Percentiles rank a stretch among this genome's conserved stretches.
phyloP scores from a whole-genome alignment of 2,113 vertebrate species.

The Laterallus jamaicensis region DNA sequence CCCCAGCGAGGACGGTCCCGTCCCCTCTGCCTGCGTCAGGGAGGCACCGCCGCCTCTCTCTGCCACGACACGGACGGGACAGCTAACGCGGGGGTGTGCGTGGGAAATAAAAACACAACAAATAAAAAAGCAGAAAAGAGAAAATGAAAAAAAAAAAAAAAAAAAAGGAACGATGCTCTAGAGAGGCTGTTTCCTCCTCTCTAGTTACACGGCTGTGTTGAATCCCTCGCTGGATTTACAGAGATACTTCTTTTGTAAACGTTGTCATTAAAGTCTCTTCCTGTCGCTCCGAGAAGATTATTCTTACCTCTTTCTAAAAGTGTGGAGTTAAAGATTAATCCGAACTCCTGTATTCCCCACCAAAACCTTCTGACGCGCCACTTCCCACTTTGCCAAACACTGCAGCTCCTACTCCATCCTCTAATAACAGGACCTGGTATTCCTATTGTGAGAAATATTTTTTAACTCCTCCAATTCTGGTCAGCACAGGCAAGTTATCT shows the following conservation, averaged over 20 bases:
- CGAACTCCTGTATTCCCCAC: slow-evolving; percentile 70
- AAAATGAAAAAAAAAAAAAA: background rate
- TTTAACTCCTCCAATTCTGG: slow-evolving; percentile 71
- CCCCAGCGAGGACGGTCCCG: background rate
- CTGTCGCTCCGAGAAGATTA: slow-evolving; percentile 40
- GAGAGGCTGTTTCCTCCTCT: slow-evolving; percentile 47
- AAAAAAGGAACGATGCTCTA: background rate
- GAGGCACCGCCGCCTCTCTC: background rate
- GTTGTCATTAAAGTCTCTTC: slow-evolving; percentile 63
- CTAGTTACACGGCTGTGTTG: slow-evolving; percentile 65
- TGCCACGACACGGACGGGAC: background rate
- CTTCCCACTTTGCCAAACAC: slow-evolving; percentile 74
- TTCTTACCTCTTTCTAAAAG: slow-evolving; percentile 49
- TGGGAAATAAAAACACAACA: background rate
- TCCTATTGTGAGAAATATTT: slow-evolving; percentile 71
- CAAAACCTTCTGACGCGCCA: slow-evolving; percentile 54
- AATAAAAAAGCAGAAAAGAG: background rate
- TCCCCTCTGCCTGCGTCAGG: background rate
- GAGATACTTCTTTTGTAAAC: slow-evolving; percentile 70
- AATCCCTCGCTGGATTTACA: slow-evolving; percentile 62
- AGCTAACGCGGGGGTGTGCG: background rate
- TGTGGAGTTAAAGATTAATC: slow-evolving; percentile 66
- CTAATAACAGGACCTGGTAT: slow-evolving; percentile 68
- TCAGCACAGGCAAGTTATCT: slow-evolving; percentile 22
- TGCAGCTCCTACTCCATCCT: slow-evolving; percentile 70